Conservation (phyloP, 2,113 vertebrate species). For the Nerophis lumbriciformis region DNA sequence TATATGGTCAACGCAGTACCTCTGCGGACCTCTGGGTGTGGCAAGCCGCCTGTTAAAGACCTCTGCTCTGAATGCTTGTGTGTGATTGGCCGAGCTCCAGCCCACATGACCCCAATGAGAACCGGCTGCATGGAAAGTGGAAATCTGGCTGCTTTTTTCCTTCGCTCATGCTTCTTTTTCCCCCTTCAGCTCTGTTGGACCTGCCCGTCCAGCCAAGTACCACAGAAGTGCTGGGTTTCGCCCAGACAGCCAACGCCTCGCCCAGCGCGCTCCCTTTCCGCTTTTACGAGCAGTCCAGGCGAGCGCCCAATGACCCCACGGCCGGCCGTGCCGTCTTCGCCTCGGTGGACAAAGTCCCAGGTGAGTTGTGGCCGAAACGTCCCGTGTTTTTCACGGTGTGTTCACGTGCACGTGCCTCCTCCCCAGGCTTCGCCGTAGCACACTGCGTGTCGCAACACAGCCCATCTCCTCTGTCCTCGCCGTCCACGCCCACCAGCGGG, state of each 20-base stretch:
- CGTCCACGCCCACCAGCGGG: constrained; percentile 81
- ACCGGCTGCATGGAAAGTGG: too few species aligned
- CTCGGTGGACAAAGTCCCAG: constrained; percentile 96
- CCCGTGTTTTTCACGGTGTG: constrained; percentile 7
- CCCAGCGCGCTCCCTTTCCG: constrained; percentile 87
- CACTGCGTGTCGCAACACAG: constrained; percentile 85
- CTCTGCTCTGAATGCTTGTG: too few species aligned
- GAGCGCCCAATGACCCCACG: constrained; percentile 82
- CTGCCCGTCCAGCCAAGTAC: constrained; percentile 60
- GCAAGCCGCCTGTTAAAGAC: too few species aligned
- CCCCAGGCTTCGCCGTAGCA: constrained; percentile 90
- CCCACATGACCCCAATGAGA: too few species aligned
- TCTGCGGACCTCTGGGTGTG: too few species aligned
- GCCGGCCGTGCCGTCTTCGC: constrained; percentile 85
- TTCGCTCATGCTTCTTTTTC: background rate
- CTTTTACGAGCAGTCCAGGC: constrained; percentile 92
- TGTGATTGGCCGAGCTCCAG: too few species aligned
- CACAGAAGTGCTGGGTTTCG: constrained; percentile 84
- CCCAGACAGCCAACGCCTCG: constrained; percentile 71
- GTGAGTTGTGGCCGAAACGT: constrained; percentile 54
- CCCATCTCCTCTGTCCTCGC: constrained; percentile 77
- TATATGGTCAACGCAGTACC: too few species aligned
- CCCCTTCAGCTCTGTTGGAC: constrained; percentile 47
- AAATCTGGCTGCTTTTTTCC: background rate
- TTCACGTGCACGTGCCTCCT: constrained; percentile 16